Evolutionary conservation across 2,113 vertebrate species (phyloP).

Genomic region (Alligator mississippiensis): DNA sequence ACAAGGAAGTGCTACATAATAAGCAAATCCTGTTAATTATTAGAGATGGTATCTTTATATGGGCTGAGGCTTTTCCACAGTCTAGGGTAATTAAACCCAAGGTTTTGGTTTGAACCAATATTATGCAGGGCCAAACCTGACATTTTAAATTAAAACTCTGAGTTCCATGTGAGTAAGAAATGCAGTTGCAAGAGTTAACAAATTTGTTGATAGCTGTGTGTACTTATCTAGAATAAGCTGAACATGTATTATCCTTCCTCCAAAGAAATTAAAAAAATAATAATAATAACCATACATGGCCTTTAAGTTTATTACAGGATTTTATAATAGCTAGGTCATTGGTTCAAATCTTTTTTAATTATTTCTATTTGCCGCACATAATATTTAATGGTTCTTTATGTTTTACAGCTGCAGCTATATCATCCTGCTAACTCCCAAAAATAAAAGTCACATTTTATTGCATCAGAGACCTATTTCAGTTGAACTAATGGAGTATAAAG

Average conservation of each 20-base stretch:
- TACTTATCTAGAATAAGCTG: neutral
- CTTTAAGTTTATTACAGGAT: neutral
- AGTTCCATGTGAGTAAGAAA: neutral
- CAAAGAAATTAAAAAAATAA: neutral
- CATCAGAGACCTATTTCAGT: neutral
- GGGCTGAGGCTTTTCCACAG: neutral
- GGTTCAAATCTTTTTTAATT: neutral
- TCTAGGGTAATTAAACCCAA: neutral
- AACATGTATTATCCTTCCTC: neutral
- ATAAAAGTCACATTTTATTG: neutral
- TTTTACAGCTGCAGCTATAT: neutral
- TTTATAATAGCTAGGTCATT: neutral
- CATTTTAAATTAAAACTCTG: neutral
- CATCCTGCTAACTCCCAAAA: neutral
- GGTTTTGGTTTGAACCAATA: neutral
- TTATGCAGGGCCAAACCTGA: neutral
- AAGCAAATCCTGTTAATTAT: neutral
- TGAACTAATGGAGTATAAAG: too few relatives aligned
- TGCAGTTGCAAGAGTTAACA: neutral
- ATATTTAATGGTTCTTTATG: neutral
- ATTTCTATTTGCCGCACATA: neutral
- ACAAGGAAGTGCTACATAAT: neutral
- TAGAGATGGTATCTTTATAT: neutral
- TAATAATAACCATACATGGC: neutral
- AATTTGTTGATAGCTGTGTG: neutral